Evolutionary conservation across 2,113 vertebrate species (phyloP).

Genomic region (Abramis brama): DNA sequence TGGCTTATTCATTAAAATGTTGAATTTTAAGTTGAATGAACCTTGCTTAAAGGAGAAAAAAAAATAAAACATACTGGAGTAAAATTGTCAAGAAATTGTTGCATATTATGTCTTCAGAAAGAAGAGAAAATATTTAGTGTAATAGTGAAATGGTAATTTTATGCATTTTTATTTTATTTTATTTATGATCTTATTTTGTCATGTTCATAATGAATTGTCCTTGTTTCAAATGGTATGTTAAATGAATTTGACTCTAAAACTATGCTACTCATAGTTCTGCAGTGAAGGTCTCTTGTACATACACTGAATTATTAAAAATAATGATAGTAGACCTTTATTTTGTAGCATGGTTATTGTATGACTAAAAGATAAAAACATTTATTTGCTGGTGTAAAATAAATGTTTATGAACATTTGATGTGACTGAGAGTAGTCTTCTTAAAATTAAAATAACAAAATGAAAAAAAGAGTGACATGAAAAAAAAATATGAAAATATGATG

Average conservation of each 20-base stretch:
- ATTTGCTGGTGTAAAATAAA: constrained; percentile 97
- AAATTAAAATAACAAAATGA: not conserved
- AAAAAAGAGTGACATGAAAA: not conserved
- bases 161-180: constrained; percentile 66
- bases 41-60: constrained; percentile 66
- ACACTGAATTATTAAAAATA: constrained; percentile 74
- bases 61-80: constrained; percentile 57
- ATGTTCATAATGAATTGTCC: constrained; percentile 76
- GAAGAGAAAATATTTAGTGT: constrained; percentile 72
- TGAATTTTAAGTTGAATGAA: constrained; percentile 79
- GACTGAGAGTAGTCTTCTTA: constrained; percentile 33
- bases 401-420: constrained; percentile 84
- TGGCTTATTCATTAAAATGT: constrained; percentile 76
- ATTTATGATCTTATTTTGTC: constrained; percentile 74
- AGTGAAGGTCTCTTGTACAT: constrained; percentile 82
- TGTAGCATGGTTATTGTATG: constrained; percentile 89
- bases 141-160: constrained; percentile 77
- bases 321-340: constrained; percentile 80
- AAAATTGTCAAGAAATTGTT: constrained; percentile 69
- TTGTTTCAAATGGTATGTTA: constrained; percentile 83
- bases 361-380: constrained; percentile 87
- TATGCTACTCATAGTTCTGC: constrained; percentile 80
- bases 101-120: constrained; percentile 57
- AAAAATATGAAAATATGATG: not conserved
- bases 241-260: constrained; percentile 82